Percentiles rank a stretch among this genome's conserved stretches.
phyloP scores from a whole-genome alignment of 1,140 invertebrate genomes.

The Monomorium pharaonis region DNA sequence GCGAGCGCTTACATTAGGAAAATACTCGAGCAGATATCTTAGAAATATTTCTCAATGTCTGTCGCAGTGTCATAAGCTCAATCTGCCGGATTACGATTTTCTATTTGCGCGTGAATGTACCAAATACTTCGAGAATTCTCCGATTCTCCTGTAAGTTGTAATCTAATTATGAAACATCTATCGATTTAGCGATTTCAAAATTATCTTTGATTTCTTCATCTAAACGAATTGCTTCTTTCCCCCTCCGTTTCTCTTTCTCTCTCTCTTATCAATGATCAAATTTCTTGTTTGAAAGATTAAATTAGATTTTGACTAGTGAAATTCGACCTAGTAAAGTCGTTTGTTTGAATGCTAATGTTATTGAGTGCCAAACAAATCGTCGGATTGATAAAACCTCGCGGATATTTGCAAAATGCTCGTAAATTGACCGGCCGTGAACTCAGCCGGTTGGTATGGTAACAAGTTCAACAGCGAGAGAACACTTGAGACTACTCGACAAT shows the following conservation, averaged over 20 bases:
- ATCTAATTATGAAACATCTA: not conserved
- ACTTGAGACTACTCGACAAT: conserved; percentile 25
- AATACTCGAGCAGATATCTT: conserved; percentile 7
- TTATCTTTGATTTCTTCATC: not conserved
- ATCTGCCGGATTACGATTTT: not conserved
- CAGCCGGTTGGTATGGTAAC: conserved; percentile 53
- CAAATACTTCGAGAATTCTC: not conserved
- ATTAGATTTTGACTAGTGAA: not conserved
- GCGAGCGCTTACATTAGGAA: conserved; percentile 9
- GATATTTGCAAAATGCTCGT: conserved; percentile 43
- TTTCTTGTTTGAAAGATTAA: not conserved
- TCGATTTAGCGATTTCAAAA: not conserved
- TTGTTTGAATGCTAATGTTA: not conserved
- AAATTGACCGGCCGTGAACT: conserved; percentile 56
- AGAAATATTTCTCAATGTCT: conserved; percentile 10
- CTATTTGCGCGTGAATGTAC: not conserved
- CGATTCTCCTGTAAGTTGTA: not conserved
- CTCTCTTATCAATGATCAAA: not conserved
- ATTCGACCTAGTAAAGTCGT: conserved; percentile 31
- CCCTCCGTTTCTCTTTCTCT: too few species aligned
- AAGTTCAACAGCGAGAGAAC: conserved; percentile 55
- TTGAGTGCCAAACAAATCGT: not conserved
- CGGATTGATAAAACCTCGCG: conserved; percentile 39
- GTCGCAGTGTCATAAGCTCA: not conserved
- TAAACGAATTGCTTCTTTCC: not conserved